These are phyloP conservation scores for Nyctalus aviator DNA, from an alignment of 2,797 vertebrate species.

Conservation along the genomic window DNA sequence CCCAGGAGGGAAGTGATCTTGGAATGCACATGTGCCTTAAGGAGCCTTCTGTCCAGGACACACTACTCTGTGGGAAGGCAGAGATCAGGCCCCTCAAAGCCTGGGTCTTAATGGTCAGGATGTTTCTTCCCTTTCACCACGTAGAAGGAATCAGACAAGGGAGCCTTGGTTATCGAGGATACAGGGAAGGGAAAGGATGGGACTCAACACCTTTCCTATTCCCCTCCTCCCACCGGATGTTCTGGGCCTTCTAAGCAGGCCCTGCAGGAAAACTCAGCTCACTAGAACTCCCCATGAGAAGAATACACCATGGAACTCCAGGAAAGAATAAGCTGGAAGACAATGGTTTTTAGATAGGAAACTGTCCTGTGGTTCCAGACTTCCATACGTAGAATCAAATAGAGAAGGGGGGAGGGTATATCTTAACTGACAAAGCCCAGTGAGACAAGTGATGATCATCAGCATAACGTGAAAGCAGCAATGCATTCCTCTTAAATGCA, in stretches of 20 bases:
- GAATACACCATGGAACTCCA: neutral
- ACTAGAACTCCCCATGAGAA: neutral
- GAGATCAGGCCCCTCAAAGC: conserved; percentile 15
- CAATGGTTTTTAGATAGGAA: neutral
- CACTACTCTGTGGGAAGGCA: neutral
- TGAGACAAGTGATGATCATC: neutral
- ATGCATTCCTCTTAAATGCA: neutral
- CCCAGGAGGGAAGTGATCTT: conserved; percentile 62
- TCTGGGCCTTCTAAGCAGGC: neutral
- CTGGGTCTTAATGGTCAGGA: neutral
- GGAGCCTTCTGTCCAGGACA: neutral
- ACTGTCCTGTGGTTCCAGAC: neutral
- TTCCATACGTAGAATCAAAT: neutral
- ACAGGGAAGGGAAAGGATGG: neutral
- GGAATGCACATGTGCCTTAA: conserved; percentile 47
- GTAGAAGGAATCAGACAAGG: neutral
- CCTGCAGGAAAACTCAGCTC: neutral
- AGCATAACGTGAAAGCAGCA: neutral
- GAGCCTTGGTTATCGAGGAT: neutral
- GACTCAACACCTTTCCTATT: neutral
- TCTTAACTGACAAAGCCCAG: neutral
- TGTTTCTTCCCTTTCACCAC: neutral
- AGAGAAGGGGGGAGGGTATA: neutral
- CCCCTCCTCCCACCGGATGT: neutral
- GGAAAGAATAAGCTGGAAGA: neutral